Evolutionary conservation across 2,797 vertebrate genomes (phyloP).

Genomic region (Coranthus polyacanthus): DNA sequence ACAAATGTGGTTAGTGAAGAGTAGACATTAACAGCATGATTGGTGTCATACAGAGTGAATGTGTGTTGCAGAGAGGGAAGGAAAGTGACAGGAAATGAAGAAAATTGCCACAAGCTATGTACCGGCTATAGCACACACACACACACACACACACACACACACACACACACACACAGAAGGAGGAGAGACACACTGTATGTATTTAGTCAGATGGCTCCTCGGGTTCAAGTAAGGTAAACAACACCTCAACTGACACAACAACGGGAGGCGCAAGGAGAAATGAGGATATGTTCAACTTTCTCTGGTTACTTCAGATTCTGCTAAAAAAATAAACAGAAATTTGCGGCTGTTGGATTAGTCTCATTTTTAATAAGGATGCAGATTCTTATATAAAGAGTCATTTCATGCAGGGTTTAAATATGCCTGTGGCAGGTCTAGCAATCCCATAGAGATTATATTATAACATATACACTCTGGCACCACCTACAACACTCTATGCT

Average conservation of each 20-base stretch:
- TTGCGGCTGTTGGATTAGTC: too few species aligned
- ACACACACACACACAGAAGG: slow-evolving; percentile 59
- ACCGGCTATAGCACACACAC: slow-evolving; percentile 62
- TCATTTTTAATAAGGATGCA: too few species aligned
- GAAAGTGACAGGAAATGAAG: slow-evolving; percentile 80
- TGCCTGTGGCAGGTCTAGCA: too few species aligned
- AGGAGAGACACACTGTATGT: slow-evolving; percentile 65
- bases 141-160: slow-evolving; percentile 24
- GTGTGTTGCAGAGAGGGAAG: slow-evolving; percentile 42
- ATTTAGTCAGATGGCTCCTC: slow-evolving; percentile 69
- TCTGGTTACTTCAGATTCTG: neutral
- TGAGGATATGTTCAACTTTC: neutral
- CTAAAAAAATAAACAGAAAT: too few species aligned
- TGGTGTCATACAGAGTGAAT: slow-evolving; percentile 21
- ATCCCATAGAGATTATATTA: too few species aligned
- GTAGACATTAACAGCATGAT: neutral
- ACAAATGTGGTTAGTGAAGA: neutral
- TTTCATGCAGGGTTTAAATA: too few species aligned
- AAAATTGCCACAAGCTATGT: slow-evolving; percentile 79
- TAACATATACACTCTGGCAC: too few species aligned
- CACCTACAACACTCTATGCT: too few species aligned
- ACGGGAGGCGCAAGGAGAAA: neutral
- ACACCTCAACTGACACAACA: slow-evolving; percentile 41
- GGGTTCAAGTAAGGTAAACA: slow-evolving; percentile 74
- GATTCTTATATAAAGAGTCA: too few species aligned